phyloP scores from a whole-genome alignment of 2,888 invertebrate genomes.

The Branchinecta sandiegonensis region DNA sequence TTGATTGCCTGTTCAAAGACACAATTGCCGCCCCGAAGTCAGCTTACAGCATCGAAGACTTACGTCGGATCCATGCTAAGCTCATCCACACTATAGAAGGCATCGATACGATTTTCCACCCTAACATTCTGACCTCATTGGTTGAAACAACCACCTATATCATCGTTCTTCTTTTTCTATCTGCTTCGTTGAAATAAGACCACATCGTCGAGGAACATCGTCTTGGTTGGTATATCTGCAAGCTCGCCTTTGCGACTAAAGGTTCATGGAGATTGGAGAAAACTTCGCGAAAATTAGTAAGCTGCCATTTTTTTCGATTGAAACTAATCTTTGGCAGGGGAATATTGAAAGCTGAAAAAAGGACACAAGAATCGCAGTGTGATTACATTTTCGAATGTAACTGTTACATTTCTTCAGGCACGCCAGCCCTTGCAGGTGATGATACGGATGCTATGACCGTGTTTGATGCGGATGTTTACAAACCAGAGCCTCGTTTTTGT shows the following conservation, averaged over 20 bases:
- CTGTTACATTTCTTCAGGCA: too few relatives aligned
- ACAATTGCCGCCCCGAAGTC: neutral
- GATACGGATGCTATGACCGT: neutral
- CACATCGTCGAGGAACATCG: neutral
- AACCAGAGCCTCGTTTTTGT: too few relatives aligned
- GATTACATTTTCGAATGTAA: too few relatives aligned
- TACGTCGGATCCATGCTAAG: neutral
- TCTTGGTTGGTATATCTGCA: neutral
- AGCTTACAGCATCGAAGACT: neutral
- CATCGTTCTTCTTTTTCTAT: neutral
- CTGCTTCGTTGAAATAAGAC: neutral
- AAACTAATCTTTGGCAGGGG: too few relatives aligned
- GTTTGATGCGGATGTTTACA: too few relatives aligned
- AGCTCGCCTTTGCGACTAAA: neutral
- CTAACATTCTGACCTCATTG: conserved; percentile 1
- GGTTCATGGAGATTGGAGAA: neutral
- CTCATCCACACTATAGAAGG: neutral
- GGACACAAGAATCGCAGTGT: too few relatives aligned
- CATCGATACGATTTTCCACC: neutral
- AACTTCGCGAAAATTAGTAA: neutral
- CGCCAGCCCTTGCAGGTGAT: neutral
- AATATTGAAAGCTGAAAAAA: too few relatives aligned
- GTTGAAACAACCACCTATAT: neutral
- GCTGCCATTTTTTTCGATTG: neutral
- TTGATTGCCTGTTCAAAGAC: neutral